Conservation (phyloP, 1,140 invertebrate species). For the Sogatella furcifera region DNA sequence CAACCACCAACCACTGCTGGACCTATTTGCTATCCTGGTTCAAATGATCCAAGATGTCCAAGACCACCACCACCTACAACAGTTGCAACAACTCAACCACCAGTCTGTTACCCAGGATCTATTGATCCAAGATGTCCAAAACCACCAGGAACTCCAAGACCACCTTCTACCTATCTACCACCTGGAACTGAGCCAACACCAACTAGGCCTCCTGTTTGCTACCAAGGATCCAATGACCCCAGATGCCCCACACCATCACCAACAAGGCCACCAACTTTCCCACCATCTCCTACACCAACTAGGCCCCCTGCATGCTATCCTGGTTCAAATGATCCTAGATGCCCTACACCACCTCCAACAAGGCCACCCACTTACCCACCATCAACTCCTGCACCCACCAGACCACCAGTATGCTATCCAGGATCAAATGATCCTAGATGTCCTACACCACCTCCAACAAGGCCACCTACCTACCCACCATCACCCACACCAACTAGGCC, state of each 20-base stretch:
- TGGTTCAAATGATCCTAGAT: conserved; percentile 29
- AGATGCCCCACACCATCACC: conserved; percentile 25
- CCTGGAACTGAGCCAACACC: conserved; percentile 4
- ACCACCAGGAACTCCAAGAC: conserved; percentile 12
- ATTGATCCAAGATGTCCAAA: conserved; percentile 30
- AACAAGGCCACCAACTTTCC: conserved; percentile 17
- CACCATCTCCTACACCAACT: conserved; percentile 5
- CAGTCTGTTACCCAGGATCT: conserved; percentile 24
- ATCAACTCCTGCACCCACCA: conserved; percentile 29
- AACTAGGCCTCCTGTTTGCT: conserved; percentile 15
- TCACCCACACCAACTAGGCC: not conserved
- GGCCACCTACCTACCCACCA: not conserved
- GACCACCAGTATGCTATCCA: conserved; percentile 25
- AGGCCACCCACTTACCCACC: conserved; percentile 18
- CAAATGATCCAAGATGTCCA: conserved; percentile 16
- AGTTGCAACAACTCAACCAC: no score
- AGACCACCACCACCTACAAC: conserved; percentile 5
- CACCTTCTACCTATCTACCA: conserved; percentile 6
- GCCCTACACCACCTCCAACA: conserved; percentile 14
- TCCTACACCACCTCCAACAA: conserved; percentile 20
- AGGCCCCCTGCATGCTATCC: conserved; percentile 24
- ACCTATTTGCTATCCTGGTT: conserved; percentile 26
- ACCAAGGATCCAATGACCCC: conserved; percentile 30
- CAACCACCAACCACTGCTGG: conserved; percentile 19
- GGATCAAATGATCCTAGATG: conserved; percentile 27